Conservation (phyloP, 2,113 vertebrate species). For the Megalops atlanticus region DNA sequence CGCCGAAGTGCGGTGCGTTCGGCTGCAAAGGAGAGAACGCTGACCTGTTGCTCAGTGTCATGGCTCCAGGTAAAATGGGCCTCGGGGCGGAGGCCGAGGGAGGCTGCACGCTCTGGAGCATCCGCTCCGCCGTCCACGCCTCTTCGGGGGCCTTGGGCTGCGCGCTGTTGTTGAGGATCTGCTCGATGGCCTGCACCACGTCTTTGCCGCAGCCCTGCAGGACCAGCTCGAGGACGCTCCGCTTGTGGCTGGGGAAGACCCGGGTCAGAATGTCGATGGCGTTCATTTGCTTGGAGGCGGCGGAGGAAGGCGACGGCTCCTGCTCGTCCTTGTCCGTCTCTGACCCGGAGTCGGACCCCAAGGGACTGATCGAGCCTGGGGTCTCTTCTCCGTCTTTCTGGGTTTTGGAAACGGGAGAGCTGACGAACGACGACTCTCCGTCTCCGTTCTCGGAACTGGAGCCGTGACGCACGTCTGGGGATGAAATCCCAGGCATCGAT, state of each 20-base stretch:
- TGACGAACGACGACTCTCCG: constrained; percentile 85
- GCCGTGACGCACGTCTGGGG: constrained; percentile 86
- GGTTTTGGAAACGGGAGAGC: constrained; percentile 84
- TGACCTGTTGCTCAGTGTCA: constrained; percentile 93
- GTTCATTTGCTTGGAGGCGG: constrained; percentile 86
- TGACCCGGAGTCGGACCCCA: constrained; percentile 93
- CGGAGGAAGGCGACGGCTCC: constrained; percentile 78
- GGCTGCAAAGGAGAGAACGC: constrained; percentile 96
- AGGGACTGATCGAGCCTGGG: constrained; percentile 85
- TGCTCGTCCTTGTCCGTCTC: constrained; percentile 93
- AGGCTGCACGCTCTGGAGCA: constrained; percentile 74
- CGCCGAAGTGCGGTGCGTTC: constrained; percentile 88
- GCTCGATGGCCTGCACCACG: constrained; percentile 98
- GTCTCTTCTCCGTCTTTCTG: constrained; percentile 83
- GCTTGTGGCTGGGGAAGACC: constrained; percentile 95
- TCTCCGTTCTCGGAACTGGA: constrained; percentile 94
- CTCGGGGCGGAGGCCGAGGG: constrained; percentile 75
- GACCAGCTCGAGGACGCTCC: constrained; percentile 94
- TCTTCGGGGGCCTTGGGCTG: constrained; percentile 72
- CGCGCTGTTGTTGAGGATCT: constrained; percentile 92
- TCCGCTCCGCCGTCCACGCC: constrained; percentile 81
- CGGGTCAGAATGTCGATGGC: constrained; percentile 95
- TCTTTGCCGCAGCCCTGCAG: constrained; percentile 96
- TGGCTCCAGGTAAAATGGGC: constrained; percentile 87
- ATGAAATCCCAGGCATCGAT: constrained; percentile 86